These are phyloP conservation scores for Conops quadrifasciatus DNA, from an alignment of 2,888 invertebrate genomes.

Conservation along the genomic window DNA sequence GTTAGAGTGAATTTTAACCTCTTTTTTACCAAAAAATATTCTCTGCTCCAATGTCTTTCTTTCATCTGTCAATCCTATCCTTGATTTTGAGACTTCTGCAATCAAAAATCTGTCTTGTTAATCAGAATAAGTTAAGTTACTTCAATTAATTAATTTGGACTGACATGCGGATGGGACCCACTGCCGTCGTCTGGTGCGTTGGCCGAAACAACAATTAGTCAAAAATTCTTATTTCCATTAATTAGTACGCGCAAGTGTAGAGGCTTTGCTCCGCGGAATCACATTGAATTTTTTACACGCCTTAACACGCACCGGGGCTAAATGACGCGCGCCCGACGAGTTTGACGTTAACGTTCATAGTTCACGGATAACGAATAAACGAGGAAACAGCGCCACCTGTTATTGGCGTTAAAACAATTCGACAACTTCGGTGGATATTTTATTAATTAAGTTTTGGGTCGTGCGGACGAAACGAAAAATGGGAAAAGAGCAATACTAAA, in stretches of 20 bases:
- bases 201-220: background rate
- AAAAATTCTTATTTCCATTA: background rate
- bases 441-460: constrained; percentile 43
- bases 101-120: background rate
- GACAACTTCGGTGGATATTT: constrained; percentile 40
- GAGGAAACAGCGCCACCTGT: constrained; percentile 44
- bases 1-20: too few species aligned
- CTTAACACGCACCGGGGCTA: constrained; percentile 37
- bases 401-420: constrained; percentile 48
- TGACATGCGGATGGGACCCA: background rate
- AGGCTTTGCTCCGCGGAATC: too few species aligned
- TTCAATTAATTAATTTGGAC: constrained; percentile 5
- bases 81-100: background rate
- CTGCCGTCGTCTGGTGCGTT: background rate
- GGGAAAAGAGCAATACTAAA: constrained; percentile 38
- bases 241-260: too few species aligned
- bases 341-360: constrained; percentile 50
- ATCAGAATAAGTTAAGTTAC: constrained; percentile 16
- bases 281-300: too few species aligned
- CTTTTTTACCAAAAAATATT: too few species aligned
- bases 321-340: constrained; percentile 47
- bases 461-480: background rate
- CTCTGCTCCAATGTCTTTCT: too few species aligned
- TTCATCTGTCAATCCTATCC: background rate
- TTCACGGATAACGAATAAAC: constrained; percentile 40